Base-by-base conservation (phyloP, 2,113 vertebrate species). In the Cryptomyrus ogoouensis region DNA sequence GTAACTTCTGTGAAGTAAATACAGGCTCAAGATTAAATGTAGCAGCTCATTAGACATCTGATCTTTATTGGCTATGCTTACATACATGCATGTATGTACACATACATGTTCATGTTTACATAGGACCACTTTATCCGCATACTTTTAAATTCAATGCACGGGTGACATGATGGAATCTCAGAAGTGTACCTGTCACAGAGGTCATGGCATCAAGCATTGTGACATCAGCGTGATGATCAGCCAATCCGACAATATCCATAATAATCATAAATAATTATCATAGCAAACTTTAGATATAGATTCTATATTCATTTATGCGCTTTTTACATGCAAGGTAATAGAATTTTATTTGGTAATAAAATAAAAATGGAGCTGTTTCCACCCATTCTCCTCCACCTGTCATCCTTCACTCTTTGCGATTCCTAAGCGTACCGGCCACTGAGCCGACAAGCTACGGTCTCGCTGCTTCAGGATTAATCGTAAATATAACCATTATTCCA, bases 261-360 rank as follows among this genome's bases (percentile, higher is more conserved):
- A 94, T 94, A 93, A 93, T 92, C 94, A 95, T 91, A 93, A 35
- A 46, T 56, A 74, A 88, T 90, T 83, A 27, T 52, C 31, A 92
- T 90, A 90, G 87, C 89, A 90, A 93, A 86, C 92, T 80, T 52
- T 87, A 53, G 89, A 91, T 90, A 90, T 6, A 50, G 90, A 91
- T 90, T 91, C 92, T 92, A 89, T 77, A 90, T 88, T 44, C 21
- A 83, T 85, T 88, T 83, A 58, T 94, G 92, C 92, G 87, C 89
- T 92, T 92, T 92, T 56, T 89, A 94, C 95, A 96, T 96, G 95
- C 95, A 90, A 88, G 62, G 90, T 92, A 94, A 93, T 93, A 85
- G n/a, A 42, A 53, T 21, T 52, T 87, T 27, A 88, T 88, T 88
- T 53, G 50, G 47, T 87, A 87, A 8, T 87, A 87, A 87, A 87